Conservation (phyloP, 2,113 vertebrate species). For the Sclerurus mexicanus region DNA sequence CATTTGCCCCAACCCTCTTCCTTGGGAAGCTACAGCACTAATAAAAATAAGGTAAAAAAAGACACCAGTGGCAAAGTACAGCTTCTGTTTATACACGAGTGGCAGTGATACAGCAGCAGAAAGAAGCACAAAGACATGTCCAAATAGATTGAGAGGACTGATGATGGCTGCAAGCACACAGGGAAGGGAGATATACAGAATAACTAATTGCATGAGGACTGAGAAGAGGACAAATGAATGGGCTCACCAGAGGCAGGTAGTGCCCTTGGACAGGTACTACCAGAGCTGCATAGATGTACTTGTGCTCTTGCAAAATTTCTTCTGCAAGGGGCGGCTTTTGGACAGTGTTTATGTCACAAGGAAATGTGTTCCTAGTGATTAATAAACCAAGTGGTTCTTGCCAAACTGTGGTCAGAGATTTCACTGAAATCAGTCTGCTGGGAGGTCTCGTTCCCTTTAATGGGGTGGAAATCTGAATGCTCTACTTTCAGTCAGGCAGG, state of each 20-base stretch:
- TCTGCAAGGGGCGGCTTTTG: not conserved
- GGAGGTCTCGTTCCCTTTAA: not conserved
- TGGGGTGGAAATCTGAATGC: not conserved
- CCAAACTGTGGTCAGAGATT: not conserved
- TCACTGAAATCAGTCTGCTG: not conserved
- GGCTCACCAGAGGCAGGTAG: not conserved
- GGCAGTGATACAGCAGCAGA: not conserved
- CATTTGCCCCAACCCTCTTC: not conserved
- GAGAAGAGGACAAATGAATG: not conserved
- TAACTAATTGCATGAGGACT: not conserved
- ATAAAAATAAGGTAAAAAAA: not conserved
- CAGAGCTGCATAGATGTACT: not conserved
- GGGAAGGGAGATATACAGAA: not conserved
- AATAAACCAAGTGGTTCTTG: not conserved
- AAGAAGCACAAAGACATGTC: not conserved
- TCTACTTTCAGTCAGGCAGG: not conserved
- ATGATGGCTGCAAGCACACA: not conserved
- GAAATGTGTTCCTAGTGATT: not conserved
- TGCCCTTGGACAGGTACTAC: not conserved
- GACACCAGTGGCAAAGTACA: accelerated
- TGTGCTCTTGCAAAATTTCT: not conserved
- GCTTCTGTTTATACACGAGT: not conserved
- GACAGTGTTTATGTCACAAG: not conserved
- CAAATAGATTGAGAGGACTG: not conserved
- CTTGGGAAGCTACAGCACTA: not conserved